A percentile compares a stretch with the other conserved stretches of the same genome.
Conservation (phyloP, 2,113 vertebrate species). For the Xiphorhynchus elegans region DNA sequence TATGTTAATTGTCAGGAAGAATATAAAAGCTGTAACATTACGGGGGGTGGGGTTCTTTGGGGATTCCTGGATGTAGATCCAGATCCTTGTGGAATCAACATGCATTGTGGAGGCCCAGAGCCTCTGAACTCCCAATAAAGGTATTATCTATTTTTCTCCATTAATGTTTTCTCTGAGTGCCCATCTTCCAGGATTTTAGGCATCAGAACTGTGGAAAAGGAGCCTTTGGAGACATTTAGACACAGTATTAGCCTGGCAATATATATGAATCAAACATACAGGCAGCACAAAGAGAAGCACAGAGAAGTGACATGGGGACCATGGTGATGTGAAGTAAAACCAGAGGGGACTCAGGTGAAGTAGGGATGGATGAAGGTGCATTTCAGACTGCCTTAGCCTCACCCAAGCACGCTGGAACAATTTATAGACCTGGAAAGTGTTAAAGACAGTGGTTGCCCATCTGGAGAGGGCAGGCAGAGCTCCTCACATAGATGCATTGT, state of each 20-base stretch:
- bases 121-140: too few species aligned
- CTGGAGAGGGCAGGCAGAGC: not conserved
- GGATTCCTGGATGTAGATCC: too few species aligned
- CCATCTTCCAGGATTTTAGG: too few species aligned
- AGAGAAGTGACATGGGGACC: not conserved
- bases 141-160: too few species aligned
- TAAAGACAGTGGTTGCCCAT: not conserved
- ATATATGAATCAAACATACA: not conserved
- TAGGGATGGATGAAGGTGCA: not conserved
- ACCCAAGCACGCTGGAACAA: not conserved
- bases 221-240: not conserved
- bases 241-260: not conserved
- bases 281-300: not conserved
- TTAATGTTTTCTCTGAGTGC: too few species aligned
- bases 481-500: accelerated
- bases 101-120: too few species aligned
- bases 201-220: not conserved
- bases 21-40: too few species aligned
- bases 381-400: not conserved
- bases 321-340: not conserved
- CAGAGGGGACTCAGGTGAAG: too few species aligned
- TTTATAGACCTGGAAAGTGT: not conserved
- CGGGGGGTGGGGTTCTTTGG: too few species aligned
- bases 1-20: too few species aligned
- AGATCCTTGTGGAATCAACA: too few species aligned